Evolutionary conservation across 2,888 invertebrate genomes (phyloP).

Genomic region (Thecophora atra): DNA sequence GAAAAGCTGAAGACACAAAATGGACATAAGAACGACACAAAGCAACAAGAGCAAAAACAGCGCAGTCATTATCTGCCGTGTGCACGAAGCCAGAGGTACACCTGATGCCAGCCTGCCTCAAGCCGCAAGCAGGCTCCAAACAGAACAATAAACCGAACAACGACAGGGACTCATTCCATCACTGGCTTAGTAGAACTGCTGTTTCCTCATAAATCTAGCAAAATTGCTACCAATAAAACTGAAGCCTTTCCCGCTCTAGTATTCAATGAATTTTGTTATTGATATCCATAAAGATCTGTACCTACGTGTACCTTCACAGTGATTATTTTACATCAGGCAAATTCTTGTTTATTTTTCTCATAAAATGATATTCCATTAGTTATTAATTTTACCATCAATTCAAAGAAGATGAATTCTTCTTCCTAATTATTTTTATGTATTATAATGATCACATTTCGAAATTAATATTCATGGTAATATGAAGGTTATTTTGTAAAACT

Average conservation of each 20-base stretch:
- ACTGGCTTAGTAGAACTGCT: constrained; percentile 3
- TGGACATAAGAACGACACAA: background rate
- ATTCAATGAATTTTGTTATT: too few species aligned
- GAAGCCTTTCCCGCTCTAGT: background rate
- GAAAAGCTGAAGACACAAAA: background rate
- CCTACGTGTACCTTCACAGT: too few species aligned
- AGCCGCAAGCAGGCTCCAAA: background rate
- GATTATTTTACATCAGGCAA: too few species aligned
- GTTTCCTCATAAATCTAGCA: constrained; percentile 27
- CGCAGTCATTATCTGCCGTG: constrained; percentile 27
- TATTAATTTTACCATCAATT: too few species aligned
- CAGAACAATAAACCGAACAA: background rate
- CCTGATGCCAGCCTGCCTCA: constrained; percentile 20
- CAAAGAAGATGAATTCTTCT: too few species aligned
- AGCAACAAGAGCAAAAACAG: constrained; percentile 5
- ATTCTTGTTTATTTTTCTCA: too few species aligned
- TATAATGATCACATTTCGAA: too few species aligned
- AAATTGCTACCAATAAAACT: constrained; percentile 15
- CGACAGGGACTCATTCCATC: background rate
- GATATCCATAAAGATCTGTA: too few species aligned
- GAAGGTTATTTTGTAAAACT: too few species aligned
- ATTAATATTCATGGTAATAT: too few species aligned
- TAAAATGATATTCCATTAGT: too few species aligned
- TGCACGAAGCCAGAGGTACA: constrained; percentile 28
- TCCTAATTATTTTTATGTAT: too few species aligned